Base-by-base conservation (phyloP, 37 sponge, comb jelly and placozoan species). In the Aplysina aerophoba region DNA sequence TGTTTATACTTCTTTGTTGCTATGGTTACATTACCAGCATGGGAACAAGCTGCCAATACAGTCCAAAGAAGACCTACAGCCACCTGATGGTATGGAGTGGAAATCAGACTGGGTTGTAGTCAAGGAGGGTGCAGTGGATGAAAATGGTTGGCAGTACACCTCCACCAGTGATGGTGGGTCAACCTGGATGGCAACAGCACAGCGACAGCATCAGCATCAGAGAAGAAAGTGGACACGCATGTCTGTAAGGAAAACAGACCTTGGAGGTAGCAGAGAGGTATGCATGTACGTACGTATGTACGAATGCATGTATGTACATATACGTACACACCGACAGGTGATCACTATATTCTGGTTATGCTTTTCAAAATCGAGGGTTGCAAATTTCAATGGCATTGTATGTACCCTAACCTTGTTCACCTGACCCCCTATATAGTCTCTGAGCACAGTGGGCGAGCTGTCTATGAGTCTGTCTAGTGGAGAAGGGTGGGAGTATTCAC, bases 401-500 rank as follows among this genome's bases (percentile, higher is more conserved):
- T n/a, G n/a, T n/a, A n/a, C n/a, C n/a, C n/a, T n/a, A n/a, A n/a
- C n/a, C n/a, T n/a, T n/a, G n/a, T n/a, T n/a, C n/a, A n/a, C n/a
- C n/a, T n/a, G n/a, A n/a, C n/a, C n/a, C n/a, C n/a, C n/a, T n/a
- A n/a, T n/a, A n/a, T 44, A 44, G 50, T 8, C 50, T 44, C 8
- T 44, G 50, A 44, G 6, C 3, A 44, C 50, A 44, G 3, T 44
- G 50, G 50, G 50, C 8, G 50, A 11, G 8, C 50, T 44, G 8
- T 44, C 50, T 44, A 3, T 11, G 50, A 44, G 8, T 8, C 8
- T 44, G 50, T 3, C 50, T 44, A 8, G 50, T 22, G 79, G 83
- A n/a, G 95, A 96, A 81, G 97, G 97, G 8, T 98, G 97, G 97
- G 97, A 98, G 90, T 98, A 93, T 88, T 91, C 94, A 56, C 73